Conservation (phyloP, 2,797 vertebrate genomes). For the Acridotheres tristis region DNA sequence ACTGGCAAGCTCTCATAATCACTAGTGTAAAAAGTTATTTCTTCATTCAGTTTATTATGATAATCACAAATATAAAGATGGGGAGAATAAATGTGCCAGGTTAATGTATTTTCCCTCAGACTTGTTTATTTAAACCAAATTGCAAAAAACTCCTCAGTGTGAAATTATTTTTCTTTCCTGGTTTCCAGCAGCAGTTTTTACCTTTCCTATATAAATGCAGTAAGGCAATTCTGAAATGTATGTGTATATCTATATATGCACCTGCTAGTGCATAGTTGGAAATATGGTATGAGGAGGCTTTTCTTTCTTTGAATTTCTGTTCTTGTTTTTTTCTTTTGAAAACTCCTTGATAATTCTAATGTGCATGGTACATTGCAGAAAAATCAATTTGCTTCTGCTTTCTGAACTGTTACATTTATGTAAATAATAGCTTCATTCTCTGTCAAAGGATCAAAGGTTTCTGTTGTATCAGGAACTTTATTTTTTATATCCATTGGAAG, state of each 20-base stretch:
- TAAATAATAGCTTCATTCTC: slow-evolving; percentile 45
- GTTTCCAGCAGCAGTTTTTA: neutral
- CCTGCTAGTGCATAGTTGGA: neutral
- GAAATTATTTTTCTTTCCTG: neutral
- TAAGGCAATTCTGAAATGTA: neutral
- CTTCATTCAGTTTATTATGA: neutral
- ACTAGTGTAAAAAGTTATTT: neutral
- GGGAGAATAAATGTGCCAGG: neutral
- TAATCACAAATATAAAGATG: neutral
- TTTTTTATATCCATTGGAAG: neutral
- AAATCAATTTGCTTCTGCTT: slow-evolving; percentile 22
- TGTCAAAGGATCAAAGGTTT: slow-evolving; percentile 23
- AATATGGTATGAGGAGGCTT: neutral
- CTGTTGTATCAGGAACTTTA: neutral
- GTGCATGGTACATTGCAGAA: neutral
- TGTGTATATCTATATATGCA: neutral
- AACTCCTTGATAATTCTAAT: slow-evolving; percentile 10
- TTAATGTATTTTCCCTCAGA: neutral
- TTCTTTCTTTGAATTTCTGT: neutral
- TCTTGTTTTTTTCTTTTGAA: slow-evolving; percentile 2
- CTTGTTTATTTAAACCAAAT: slow-evolving; percentile 18
- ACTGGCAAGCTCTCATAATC: neutral
- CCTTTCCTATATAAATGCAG: neutral
- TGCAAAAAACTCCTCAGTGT: neutral
- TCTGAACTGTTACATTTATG: slow-evolving; percentile 21